A percentile compares a stretch with the other conserved stretches of the same genome.
phyloP scores from a whole-genome alignment of 2,113 vertebrate genomes.

The Genyomyrus donnyi region DNA sequence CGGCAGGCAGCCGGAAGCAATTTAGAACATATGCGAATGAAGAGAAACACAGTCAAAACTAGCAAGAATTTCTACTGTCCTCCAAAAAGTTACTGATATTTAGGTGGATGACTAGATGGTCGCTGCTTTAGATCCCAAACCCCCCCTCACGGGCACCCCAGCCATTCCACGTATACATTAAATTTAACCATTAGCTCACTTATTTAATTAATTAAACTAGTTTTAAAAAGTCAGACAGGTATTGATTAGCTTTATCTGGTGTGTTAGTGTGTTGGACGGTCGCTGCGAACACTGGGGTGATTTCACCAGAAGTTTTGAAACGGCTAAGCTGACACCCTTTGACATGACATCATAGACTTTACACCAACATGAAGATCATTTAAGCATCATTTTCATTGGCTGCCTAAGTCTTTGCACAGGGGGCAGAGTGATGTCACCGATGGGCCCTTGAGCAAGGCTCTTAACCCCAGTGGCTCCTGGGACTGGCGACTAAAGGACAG shows the following conservation, averaged over 20 bases:
- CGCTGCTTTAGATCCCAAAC: too few relatives aligned
- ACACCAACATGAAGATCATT: background rate
- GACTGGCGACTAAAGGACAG: background rate
- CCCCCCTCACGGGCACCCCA: background rate
- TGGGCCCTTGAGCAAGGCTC: background rate
- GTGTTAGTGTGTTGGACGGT: background rate
- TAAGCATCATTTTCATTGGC: background rate
- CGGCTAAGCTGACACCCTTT: background rate
- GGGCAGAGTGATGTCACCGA: background rate
- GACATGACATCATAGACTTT: background rate
- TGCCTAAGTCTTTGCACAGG: background rate
- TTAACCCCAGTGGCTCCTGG: background rate
- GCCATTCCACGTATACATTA: background rate
- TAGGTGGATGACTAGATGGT: too few relatives aligned
- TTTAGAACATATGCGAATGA: background rate
- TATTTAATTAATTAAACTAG: background rate
- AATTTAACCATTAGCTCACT: background rate
- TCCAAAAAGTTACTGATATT: background rate
- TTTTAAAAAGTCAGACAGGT: background rate
- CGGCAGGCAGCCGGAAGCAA: background rate
- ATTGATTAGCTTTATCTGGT: background rate
- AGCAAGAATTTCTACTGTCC: background rate
- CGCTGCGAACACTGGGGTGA: background rate
- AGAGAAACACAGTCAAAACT: background rate
- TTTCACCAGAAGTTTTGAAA: background rate